Evolutionary conservation across 1,140 invertebrate genomes (phyloP), one percentile per base, ranked within the genome.

Genomic region (Ruditapes philippinarum): DNA sequence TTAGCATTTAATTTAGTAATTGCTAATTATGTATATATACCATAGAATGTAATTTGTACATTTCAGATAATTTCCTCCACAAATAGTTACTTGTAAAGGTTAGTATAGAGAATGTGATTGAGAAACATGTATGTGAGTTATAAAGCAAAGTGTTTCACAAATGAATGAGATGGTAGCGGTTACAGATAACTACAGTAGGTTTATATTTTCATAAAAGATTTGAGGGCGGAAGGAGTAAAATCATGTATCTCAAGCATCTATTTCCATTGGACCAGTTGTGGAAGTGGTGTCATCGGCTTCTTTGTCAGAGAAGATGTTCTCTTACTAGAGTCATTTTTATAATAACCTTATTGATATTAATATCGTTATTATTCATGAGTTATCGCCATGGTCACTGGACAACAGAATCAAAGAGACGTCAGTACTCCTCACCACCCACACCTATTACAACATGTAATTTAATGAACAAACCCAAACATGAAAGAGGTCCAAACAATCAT

Each of bases 401-500:
- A n/a, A 78, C 17, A 49, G 25, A 60, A 0, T 3, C 28, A 1
- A 22, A 79, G 76, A 40, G 78, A 38, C 60, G 25, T 28, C 25
- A 57, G 49, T 19, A 62, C 62, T 33, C 31, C 5, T 68, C 40
- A 17, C 92, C 91, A 12, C 92, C 92, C 11, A 25, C 80, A 11
- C 91, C 90, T 22, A 49, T 88, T 14, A 81, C 90, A n/a, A 76
- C 80, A 38, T 92, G 92, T 90, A 68, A 81, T 62, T 22, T 57
- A 4, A 57, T 91, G 36, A 85, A 60, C 19, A 33, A 62, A 54
- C 14, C n/a, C 49, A 7, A 74, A 76, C 36, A 83, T 76, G 22
- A 42, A 54, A 28, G 38, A 73, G 73, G 57, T 54, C 92, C 93
- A 57, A 94, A 94, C 68, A 92, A 95, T 95, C 98, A 99, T 96